Evolutionary conservation across 2,888 invertebrate species (phyloP).

Genomic region (Frankliniella fusca): DNA sequence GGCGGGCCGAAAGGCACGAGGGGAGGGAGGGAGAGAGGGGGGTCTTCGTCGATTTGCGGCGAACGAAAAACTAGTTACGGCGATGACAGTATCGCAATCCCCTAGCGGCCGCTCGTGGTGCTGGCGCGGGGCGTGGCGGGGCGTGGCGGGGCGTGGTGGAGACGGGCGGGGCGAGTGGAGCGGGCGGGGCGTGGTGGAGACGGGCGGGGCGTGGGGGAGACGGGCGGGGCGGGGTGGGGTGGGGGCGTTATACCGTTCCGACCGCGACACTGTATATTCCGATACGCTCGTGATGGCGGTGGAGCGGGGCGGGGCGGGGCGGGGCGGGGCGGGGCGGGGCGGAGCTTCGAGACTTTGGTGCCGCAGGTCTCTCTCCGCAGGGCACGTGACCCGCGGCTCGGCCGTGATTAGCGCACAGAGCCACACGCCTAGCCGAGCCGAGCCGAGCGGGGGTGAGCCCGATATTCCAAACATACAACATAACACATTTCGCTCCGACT

Average conservation of each 20-base stretch:
- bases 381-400: not conserved
- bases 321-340: not conserved
- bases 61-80: slow-evolving; percentile 10
- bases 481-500: too few species aligned
- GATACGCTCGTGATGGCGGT: not conserved
- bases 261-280: not conserved
- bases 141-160: too few species aligned
- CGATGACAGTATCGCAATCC: slow-evolving; percentile 6
- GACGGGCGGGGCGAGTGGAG: not conserved
- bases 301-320: not conserved
- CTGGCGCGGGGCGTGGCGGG: not conserved
- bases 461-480: too few species aligned
- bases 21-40: not conserved
- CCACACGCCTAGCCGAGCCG: too few species aligned
- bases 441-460: too few species aligned
- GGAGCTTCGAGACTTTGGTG: not conserved
- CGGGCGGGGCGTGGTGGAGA: too few species aligned
- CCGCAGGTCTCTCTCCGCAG: not conserved
- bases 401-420: not conserved
- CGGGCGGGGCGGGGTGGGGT: not conserved
- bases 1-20: not conserved
- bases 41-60: not conserved
- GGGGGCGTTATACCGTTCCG: too few species aligned
- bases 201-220: not conserved
- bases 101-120: not conserved